Conservation (phyloP, 2,797 vertebrate genomes). For the Propithecus deckenii region DNA sequence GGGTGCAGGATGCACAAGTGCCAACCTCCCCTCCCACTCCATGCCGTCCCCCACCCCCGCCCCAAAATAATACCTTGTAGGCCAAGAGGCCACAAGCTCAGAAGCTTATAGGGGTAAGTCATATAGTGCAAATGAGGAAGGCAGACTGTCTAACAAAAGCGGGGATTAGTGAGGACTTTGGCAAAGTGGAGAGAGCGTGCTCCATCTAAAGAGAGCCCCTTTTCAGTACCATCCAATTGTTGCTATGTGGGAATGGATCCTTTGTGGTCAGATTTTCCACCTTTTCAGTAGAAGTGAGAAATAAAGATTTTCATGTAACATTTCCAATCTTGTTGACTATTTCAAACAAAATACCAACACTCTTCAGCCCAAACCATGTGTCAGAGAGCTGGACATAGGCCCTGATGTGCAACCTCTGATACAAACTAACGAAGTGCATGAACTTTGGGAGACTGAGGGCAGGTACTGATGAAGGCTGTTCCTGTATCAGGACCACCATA, state of each 20-base stretch:
- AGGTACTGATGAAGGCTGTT: background rate
- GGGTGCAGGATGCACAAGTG: background rate
- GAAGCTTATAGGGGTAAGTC: background rate
- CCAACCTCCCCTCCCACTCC: background rate
- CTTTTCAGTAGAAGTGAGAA: background rate
- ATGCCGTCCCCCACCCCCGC: fast-evolving
- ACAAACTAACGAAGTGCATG: background rate
- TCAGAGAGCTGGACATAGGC: background rate
- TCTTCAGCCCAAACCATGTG: background rate
- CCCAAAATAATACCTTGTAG: background rate
- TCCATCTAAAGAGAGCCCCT: background rate
- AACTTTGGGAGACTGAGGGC: background rate
- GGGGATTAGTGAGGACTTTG: background rate
- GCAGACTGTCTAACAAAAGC: background rate
- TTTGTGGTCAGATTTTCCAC: background rate
- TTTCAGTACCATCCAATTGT: background rate
- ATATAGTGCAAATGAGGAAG: background rate
- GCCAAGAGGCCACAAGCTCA: background rate
- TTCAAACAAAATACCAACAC: slow-evolving; percentile 9
- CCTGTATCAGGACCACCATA: background rate
- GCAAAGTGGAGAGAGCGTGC: background rate
- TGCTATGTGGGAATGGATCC: background rate
- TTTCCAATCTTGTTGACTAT: background rate
- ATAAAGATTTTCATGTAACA: background rate
- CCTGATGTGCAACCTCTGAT: background rate